Conservation (phyloP, 2,113 vertebrate genomes). For the Acanthisitta chloris region DNA sequence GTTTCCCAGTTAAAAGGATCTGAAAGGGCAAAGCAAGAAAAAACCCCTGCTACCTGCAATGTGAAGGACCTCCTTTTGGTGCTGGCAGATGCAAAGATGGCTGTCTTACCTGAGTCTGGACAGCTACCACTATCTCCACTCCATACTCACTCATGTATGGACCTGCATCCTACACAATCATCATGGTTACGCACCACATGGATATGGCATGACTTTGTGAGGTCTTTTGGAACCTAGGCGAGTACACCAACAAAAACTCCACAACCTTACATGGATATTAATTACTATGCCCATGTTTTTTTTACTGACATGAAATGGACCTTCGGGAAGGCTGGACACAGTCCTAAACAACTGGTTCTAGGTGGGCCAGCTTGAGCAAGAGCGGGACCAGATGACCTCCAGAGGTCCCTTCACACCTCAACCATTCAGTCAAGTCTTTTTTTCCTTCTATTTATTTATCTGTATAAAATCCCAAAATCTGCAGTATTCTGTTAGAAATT, state of each 20-base stretch:
- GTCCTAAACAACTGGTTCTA: not conserved
- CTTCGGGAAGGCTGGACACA: not conserved
- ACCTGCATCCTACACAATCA: not conserved
- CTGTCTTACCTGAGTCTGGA: not conserved
- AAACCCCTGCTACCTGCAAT: not conserved
- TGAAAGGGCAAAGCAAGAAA: not conserved
- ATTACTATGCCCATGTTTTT: not conserved
- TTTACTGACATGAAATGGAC: not conserved
- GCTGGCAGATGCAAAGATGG: not conserved
- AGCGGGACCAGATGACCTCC: not conserved
- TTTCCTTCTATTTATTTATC: not conserved
- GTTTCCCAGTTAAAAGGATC: not conserved
- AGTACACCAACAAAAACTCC: not conserved
- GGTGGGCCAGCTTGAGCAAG: not conserved
- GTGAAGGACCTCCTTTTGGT: not conserved
- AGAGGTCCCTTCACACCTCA: not conserved
- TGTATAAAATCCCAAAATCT: not conserved
- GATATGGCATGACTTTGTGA: not conserved
- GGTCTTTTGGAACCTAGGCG: not conserved
- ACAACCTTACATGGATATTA: not conserved
- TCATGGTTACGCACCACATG: not conserved
- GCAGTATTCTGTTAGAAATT: not conserved
- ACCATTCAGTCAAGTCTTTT: not conserved
- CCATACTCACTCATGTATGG: rapidly evolving
- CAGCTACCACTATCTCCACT: not conserved